These are phyloP conservation scores for Oophaga sylvatica DNA, from an alignment of 2,797 vertebrate species.

Conservation along the genomic window DNA sequence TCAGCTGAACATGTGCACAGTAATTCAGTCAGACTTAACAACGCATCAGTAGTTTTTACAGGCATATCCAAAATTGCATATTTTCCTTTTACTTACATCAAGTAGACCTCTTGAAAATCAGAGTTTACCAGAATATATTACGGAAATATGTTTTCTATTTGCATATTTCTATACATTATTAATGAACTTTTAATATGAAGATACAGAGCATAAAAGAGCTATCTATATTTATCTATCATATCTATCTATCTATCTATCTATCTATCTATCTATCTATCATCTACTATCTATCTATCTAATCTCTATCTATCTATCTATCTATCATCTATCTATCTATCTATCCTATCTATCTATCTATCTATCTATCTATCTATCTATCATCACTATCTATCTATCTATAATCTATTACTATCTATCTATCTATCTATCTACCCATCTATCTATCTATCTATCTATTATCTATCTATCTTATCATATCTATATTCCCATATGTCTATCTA, in stretches of 20 bases:
- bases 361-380: no score
- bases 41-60: slow-evolving; percentile 41
- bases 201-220: neutral
- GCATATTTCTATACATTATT: slow-evolving; percentile 7
- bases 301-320: neutral
- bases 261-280: neutral
- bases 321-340: no score
- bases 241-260: neutral
- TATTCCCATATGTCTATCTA: no score
- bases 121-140: slow-evolving; percentile 27
- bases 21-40: slow-evolving; percentile 51
- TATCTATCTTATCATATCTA: no score
- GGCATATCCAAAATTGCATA: slow-evolving; percentile 41
- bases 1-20: slow-evolving; percentile 49
- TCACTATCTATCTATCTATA: no score
- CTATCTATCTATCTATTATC: no score
- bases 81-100: slow-evolving; percentile 32
- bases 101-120: slow-evolving; percentile 26
- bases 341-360: no score
- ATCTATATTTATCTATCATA: neutral
- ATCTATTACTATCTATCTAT: no score
- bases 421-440: no score
- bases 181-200: neutral
- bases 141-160: slow-evolving; percentile 12
- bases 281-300: neutral